Percentiles rank a stretch among this genome's conserved stretches.
These are phyloP conservation scores for Rotaria socialis DNA, from an alignment of 2,888 invertebrate species.

Conservation along the genomic window DNA sequence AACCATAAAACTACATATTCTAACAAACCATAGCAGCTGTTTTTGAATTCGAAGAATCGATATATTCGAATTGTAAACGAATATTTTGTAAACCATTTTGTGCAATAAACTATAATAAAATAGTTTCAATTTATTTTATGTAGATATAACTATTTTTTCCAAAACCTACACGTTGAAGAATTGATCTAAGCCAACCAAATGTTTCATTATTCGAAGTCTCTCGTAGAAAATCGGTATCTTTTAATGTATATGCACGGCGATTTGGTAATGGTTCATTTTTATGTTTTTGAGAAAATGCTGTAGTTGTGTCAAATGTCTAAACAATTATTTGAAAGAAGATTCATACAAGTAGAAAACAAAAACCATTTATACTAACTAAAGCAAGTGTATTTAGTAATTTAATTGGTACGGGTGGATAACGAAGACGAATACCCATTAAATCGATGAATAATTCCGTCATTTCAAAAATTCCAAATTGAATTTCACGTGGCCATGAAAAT, in stretches of 20 bases:
- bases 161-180: slow-evolving; percentile 9
- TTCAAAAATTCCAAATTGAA: slow-evolving; percentile 61
- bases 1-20: not conserved
- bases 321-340: not conserved
- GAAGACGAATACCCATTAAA: slow-evolving; percentile 57
- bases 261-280: slow-evolving; percentile 48
- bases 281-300: slow-evolving; percentile 61
- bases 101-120: slow-evolving; percentile 57
- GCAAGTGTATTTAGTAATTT: slow-evolving; percentile 56
- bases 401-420: slow-evolving; percentile 57
- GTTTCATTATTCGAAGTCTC: not conserved
- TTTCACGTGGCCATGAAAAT: slow-evolving; percentile 60
- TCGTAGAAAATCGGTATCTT: not conserved
- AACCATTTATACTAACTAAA: slow-evolving; percentile 49
- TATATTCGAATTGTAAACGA: slow-evolving; percentile 53
- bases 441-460: slow-evolving; percentile 61
- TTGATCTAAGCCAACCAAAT: not conserved
- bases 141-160: not conserved
- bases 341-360: no score
- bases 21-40: not conserved
- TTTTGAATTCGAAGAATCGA: slow-evolving; percentile 49
- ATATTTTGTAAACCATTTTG: slow-evolving; percentile 59
- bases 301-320: slow-evolving; percentile 58
- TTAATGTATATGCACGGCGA: not conserved
- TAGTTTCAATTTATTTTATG: no score